phyloP scores from a whole-genome alignment of 1,140 invertebrate species.

The Polyergus mexicanus region DNA sequence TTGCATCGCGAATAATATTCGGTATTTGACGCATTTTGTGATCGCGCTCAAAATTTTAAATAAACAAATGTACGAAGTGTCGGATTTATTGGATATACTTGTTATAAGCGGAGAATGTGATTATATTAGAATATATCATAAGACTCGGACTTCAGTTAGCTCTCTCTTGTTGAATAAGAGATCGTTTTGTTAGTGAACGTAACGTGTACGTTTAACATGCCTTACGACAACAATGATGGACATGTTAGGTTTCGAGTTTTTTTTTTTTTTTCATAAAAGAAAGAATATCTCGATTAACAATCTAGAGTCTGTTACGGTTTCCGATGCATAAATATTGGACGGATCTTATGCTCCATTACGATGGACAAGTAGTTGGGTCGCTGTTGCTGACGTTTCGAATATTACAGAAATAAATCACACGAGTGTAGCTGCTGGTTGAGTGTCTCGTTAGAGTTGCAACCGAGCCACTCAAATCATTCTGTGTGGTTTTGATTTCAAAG shows the following conservation, averaged over 20 bases:
- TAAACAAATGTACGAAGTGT: not conserved
- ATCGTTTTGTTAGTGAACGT: not conserved
- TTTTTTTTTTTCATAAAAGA: slow-evolving; percentile 8
- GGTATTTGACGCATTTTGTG: not conserved
- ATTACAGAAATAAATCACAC: slow-evolving; percentile 49
- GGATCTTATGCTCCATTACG: slow-evolving; percentile 30
- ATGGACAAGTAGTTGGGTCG: not conserved
- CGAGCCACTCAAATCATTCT: not conserved
- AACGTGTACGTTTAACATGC: not conserved
- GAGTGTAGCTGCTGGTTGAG: slow-evolving; percentile 6
- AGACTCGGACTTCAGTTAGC: not conserved
- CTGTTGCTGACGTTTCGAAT: slow-evolving; percentile 47
- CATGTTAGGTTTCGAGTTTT: not conserved
- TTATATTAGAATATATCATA: not conserved
- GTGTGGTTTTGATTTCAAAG: slow-evolving; percentile 7
- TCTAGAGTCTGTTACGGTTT: not conserved
- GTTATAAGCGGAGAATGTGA: not conserved
- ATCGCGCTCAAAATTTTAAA: not conserved
- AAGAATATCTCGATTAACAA: slow-evolving; percentile 24
- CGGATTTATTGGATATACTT: not conserved
- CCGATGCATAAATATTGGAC: not conserved
- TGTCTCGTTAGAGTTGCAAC: slow-evolving; percentile 53
- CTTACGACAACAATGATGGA: not conserved
- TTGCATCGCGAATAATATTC: not conserved
- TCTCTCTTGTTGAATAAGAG: not conserved